A percentile compares a stretch with the other conserved stretches of the same genome.
phyloP scores from a whole-genome alignment of 2,888 invertebrate species.

The Automeris io region DNA sequence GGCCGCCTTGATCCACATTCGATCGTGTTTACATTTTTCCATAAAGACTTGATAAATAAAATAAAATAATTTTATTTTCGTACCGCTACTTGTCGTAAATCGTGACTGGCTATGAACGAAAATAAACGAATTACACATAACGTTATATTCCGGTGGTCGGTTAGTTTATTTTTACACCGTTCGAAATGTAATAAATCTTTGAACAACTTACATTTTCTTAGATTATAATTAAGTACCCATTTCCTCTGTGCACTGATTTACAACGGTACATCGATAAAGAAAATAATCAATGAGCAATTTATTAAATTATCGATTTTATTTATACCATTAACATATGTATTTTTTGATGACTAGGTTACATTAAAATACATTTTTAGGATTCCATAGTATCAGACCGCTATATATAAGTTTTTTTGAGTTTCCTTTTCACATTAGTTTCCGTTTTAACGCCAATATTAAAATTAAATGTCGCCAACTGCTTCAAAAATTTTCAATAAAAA shows the following conservation, averaged over 20 bases:
- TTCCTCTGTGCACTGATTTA: slow-evolving; percentile 7
- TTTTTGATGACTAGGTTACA: too few species aligned
- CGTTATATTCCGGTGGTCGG: slow-evolving; percentile 16
- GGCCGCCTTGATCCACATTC: slow-evolving; percentile 7
- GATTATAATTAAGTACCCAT: slow-evolving; percentile 7
- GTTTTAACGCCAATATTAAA: too few species aligned
- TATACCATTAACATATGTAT: neutral
- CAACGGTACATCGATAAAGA: neutral
- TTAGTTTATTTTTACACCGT: slow-evolving; percentile 17
- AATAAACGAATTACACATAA: slow-evolving; percentile 15
- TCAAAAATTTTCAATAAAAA: too few species aligned
- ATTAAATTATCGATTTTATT: neutral
- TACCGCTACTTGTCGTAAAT: slow-evolving; percentile 9
- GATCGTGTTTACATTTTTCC: slow-evolving; percentile 6
- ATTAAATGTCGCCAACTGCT: too few species aligned
- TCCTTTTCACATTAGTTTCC: too few species aligned
- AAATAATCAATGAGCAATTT: neutral
- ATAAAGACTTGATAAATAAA: slow-evolving; percentile 6
- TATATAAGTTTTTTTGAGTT: too few species aligned
- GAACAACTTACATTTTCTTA: slow-evolving; percentile 3
- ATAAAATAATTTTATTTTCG: slow-evolving; percentile 9
- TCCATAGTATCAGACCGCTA: too few species aligned
- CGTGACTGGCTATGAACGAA: slow-evolving; percentile 6
- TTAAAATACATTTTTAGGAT: too few species aligned
- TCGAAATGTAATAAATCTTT: slow-evolving; percentile 16